A percentile compares a stretch with the other conserved stretches of the same genome.
Evolutionary conservation across 2,797 vertebrate species (phyloP).

Genomic region (Pteropus rufus): DNA sequence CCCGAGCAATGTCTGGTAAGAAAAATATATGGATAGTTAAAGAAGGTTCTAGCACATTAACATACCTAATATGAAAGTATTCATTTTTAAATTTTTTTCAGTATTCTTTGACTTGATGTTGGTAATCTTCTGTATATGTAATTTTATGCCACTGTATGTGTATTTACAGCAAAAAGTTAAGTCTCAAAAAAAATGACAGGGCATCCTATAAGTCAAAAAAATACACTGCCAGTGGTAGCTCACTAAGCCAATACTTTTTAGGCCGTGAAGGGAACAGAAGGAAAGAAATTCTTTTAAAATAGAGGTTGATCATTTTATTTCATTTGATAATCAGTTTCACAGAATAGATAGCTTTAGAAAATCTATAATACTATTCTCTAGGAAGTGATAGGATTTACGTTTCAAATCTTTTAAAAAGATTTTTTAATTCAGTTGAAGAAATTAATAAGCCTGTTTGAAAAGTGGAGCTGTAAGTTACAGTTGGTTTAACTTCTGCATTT

Average conservation of each 20-base stretch:
- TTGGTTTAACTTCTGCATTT: neutral
- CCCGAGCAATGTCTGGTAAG: constrained; percentile 98
- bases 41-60: neutral
- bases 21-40: neutral
- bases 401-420: neutral
- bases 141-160: neutral
- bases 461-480: neutral
- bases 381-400: neutral
- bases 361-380: neutral
- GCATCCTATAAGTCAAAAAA: neutral
- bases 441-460: neutral
- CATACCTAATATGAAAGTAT: neutral
- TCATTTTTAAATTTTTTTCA: neutral
- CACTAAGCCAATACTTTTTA: neutral
- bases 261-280: neutral
- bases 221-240: neutral
- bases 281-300: neutral
- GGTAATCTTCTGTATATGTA: neutral
- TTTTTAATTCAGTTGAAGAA: neutral
- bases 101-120: constrained; percentile 31
- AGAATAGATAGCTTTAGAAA: neutral
- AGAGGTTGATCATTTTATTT: neutral
- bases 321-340: neutral
- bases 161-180: neutral
- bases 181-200: neutral